These are phyloP conservation scores for Chalcosyrphus nemorum DNA, from an alignment of 2,888 invertebrate genomes.

Conservation along the genomic window DNA sequence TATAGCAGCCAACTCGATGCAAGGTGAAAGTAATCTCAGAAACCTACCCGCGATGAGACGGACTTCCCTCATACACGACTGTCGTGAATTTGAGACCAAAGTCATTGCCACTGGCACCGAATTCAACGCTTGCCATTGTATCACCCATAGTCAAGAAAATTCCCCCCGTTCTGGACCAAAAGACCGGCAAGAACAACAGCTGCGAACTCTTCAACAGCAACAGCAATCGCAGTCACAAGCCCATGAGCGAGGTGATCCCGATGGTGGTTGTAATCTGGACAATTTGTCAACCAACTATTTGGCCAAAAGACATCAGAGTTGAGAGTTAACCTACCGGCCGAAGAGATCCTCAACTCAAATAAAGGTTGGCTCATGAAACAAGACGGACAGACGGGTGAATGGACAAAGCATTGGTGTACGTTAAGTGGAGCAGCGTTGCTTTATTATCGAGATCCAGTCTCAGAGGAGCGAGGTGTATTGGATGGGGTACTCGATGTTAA, in stretches of 20 bases:
- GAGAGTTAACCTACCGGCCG: constrained; percentile 88
- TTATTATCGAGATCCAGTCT: constrained; percentile 93
- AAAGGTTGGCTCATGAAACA: constrained; percentile 96
- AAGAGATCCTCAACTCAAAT: constrained; percentile 91
- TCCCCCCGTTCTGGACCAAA: constrained; percentile 78
- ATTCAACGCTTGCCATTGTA: constrained; percentile 82
- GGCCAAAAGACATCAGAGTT: constrained; percentile 83
- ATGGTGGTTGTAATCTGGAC: constrained; percentile 87
- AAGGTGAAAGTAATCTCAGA: too few relatives aligned
- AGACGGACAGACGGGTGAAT: constrained; percentile 85
- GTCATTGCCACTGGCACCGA: constrained; percentile 81
- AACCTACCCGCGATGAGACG: constrained; percentile 81
- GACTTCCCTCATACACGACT: constrained; percentile 77
- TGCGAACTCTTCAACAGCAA: constrained; percentile 78
- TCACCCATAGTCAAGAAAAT: constrained; percentile 82
- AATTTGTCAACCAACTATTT: constrained; percentile 83
- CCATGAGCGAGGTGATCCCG: constrained; percentile 90
- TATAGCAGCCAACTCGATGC: too few relatives aligned
- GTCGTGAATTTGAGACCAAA: constrained; percentile 79
- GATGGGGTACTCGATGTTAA: constrained; percentile 94
- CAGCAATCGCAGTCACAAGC: constrained; percentile 79
- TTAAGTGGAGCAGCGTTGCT: constrained; percentile 93
- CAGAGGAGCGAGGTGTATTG: constrained; percentile 93
- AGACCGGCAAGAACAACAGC: constrained; percentile 76
- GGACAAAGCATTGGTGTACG: constrained; percentile 97